Evolutionary conservation across 2,113 vertebrate genomes (phyloP).

Genomic region (Ibidorhyncha struthersii): DNA sequence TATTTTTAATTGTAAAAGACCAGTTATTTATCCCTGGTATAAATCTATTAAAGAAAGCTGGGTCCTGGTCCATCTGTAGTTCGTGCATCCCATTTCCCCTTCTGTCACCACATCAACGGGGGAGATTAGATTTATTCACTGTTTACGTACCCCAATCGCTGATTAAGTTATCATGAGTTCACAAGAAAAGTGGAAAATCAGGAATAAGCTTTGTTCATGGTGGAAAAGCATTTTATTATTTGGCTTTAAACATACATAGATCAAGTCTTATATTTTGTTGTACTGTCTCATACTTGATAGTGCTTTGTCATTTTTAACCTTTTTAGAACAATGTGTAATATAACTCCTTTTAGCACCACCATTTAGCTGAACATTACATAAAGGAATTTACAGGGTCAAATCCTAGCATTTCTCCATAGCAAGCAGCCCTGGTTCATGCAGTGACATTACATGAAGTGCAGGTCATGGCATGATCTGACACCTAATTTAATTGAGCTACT

Average conservation of each 20-base stretch:
- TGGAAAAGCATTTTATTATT: neutral
- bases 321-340: neutral
- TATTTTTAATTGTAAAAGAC: neutral
- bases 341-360: neutral
- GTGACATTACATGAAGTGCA: neutral
- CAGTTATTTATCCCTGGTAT: neutral
- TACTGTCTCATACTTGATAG: neutral
- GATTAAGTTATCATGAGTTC: neutral
- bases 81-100: neutral
- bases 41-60: neutral
- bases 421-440: neutral
- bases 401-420: neutral
- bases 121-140: neutral
- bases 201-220: neutral
- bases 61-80: neutral
- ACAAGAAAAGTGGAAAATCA: neutral
- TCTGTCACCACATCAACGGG: neutral
- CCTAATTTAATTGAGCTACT: neutral
- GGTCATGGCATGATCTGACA: neutral
- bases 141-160: neutral
- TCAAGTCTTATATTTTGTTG: neutral
- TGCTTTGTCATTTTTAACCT: neutral
- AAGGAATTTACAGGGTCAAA: neutral
- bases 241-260: neutral
- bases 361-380: neutral